Conservation (phyloP, 2,113 vertebrate species). For the Gorsachius goisagi region DNA sequence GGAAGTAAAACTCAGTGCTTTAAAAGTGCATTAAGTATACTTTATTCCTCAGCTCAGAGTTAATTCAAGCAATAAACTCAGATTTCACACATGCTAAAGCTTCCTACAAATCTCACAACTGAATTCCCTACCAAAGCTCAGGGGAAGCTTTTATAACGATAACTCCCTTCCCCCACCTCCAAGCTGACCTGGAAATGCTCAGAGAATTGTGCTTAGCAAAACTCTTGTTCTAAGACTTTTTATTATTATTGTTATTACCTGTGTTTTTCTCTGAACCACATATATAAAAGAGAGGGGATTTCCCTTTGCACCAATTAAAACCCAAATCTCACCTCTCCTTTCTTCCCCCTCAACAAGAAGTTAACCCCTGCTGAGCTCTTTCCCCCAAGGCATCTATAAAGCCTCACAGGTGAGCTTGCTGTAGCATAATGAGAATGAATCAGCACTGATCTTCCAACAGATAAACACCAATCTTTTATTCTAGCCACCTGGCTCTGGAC, state of each 20-base stretch:
- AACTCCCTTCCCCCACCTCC: neutral
- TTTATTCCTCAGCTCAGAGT: constrained; percentile 14
- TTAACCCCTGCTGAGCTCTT: constrained; percentile 74
- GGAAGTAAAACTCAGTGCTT: constrained; percentile 7
- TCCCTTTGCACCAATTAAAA: constrained; percentile 75
- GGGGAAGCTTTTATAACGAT: constrained; percentile 6
- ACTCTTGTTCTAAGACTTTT: constrained; percentile 20
- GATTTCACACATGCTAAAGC: neutral
- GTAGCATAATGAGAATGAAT: constrained; percentile 75
- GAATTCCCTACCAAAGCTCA: neutral
- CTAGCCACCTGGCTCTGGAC: constrained; percentile 65
- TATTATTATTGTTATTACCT: constrained; percentile 37
- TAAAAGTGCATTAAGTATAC: constrained; percentile 27
- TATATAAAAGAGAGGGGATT: constrained; percentile 72
- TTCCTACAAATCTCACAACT: neutral
- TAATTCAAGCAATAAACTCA: constrained; percentile 48
- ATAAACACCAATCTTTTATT: constrained; percentile 78
- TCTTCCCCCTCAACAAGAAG: constrained; percentile 70
- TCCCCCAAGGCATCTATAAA: constrained; percentile 76
- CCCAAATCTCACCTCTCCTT: constrained; percentile 59
- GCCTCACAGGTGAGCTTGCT: constrained; percentile 76
- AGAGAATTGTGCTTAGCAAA: neutral
- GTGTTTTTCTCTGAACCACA: constrained; percentile 24
- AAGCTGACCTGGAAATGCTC: constrained; percentile 46
- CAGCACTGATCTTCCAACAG: constrained; percentile 73